Evolutionary conservation across 2,888 invertebrate genomes (phyloP).

Genomic region (Agriopis leucophaearia): DNA sequence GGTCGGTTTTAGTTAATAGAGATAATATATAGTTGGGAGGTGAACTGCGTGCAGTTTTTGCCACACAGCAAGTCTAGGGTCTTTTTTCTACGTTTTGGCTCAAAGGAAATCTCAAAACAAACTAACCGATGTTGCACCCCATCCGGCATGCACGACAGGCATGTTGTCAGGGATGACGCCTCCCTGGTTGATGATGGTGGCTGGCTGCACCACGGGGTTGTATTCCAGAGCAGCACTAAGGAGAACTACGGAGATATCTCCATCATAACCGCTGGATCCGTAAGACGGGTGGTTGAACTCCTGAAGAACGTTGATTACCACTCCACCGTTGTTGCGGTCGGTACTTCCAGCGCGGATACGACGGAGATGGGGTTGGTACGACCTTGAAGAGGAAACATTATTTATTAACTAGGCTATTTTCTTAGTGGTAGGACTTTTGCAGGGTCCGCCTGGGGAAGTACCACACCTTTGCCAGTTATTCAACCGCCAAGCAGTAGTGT

Average conservation of each 20-base stretch:
- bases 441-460: too few species aligned
- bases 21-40: too few species aligned
- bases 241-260: background rate
- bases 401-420: background rate
- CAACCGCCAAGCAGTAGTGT: too few species aligned
- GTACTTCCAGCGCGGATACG: conserved; percentile 6
- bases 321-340: background rate
- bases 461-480: too few species aligned
- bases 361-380: background rate
- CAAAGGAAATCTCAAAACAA: background rate
- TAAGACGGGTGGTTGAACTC: background rate
- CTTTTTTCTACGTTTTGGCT: too few species aligned
- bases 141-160: conserved; percentile 1
- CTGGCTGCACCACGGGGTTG: background rate
- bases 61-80: too few species aligned
- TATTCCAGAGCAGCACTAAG: background rate
- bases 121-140: background rate
- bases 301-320: background rate
- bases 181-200: background rate
- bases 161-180: background rate
- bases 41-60: too few species aligned
- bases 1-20: too few species aligned
- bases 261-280: background rate
- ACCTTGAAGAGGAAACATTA: background rate
- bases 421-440: too few species aligned